Percentiles rank a stretch among this genome's conserved stretches.
Conservation (phyloP, 2,797 vertebrate genomes). For the Hephaestus fuliginosus region DNA sequence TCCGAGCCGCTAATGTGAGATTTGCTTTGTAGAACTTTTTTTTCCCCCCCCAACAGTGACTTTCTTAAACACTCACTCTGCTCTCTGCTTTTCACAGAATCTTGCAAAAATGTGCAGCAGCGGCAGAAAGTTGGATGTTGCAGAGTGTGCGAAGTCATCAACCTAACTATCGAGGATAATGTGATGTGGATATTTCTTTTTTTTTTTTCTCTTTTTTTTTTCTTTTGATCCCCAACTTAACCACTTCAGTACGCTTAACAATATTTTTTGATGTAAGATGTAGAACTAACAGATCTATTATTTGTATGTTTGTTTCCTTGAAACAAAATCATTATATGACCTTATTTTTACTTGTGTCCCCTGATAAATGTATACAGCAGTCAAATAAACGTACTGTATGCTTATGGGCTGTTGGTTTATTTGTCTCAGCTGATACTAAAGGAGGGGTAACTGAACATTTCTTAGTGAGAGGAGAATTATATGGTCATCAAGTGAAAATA, state of each 20-base stretch:
- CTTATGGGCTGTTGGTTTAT: not conserved
- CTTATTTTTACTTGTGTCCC: slow-evolving; percentile 21
- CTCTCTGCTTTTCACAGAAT: slow-evolving; percentile 84
- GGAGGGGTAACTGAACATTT: not conserved
- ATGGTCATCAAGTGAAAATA: not conserved
- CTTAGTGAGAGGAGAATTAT: not conserved
- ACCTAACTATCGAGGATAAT: slow-evolving; percentile 65
- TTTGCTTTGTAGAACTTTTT: not conserved
- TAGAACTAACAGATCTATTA: slow-evolving; percentile 13
- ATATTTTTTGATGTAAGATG: slow-evolving; percentile 21
- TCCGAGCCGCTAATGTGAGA: slow-evolving; percentile 93
- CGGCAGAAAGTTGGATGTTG: slow-evolving; percentile 90
- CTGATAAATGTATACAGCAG: slow-evolving; percentile 38
- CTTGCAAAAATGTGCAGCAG: slow-evolving; percentile 94
- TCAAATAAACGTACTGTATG: slow-evolving; percentile 59
- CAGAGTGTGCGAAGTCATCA: slow-evolving; percentile 89
- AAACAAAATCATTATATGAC: slow-evolving; percentile 23
- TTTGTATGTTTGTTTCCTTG: slow-evolving; percentile 31
- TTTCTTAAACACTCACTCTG: slow-evolving; percentile 3
- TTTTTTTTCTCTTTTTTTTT: not conserved
- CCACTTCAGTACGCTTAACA: slow-evolving; percentile 30
- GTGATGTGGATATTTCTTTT: slow-evolving; percentile 20
- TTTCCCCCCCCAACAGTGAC: not conserved
- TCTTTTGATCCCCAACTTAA: not conserved
- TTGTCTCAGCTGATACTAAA: not conserved